Evolutionary conservation across 2,113 vertebrate genomes (phyloP), one percentile per base, ranked within the genome.

Genomic region (Mus pahari): DNA sequence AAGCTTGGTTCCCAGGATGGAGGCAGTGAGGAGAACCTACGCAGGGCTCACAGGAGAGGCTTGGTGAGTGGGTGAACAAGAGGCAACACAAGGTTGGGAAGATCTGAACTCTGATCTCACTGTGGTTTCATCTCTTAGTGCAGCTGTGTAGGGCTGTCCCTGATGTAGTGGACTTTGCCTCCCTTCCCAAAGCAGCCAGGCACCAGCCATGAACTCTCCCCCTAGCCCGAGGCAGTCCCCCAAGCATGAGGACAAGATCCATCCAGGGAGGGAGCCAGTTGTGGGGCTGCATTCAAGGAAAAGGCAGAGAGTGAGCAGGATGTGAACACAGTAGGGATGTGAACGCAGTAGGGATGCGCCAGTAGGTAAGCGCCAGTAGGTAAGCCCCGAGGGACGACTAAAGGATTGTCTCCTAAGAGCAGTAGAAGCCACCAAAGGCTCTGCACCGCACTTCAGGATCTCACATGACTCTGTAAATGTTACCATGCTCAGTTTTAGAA

Each of bases 271-370:
- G 36, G 39, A 28, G 45, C 92, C 82, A 9, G 14, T 3, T 39
- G 7, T n/a, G 4, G 28, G 16, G 39, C 5, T 20, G 50, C 5
- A 5, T 24, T 79, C n/a, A 24, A 84, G 77, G 71, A 60, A 81
- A 88, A 28, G 55, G 33, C 53, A 87, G 58, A 42, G 33, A 6
- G 42, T 7, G 7, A 62, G 71, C 50, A 16, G 22, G 33, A 0
- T 0, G 2, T 20, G 5, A 28, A 9, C 14, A 33, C 13, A 81
- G 75, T 71, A 20, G 70, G 17, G 8, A 48, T 48, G 48, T 48
- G 48, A 48, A 48, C 48, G 7, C 4, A 48, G 48, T 48, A 48
- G 48, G 16, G 39, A 0, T 0, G 2, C 13, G 5, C 22, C 13
- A 81, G 75, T 71, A 24, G 71, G 20, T 1, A 74, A 42, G 74